A percentile compares a stretch with the other conserved stretches of the same genome.
These are phyloP conservation scores for Bufo bufo DNA, from an alignment of 2,113 vertebrate species.

Conservation along the genomic window DNA sequence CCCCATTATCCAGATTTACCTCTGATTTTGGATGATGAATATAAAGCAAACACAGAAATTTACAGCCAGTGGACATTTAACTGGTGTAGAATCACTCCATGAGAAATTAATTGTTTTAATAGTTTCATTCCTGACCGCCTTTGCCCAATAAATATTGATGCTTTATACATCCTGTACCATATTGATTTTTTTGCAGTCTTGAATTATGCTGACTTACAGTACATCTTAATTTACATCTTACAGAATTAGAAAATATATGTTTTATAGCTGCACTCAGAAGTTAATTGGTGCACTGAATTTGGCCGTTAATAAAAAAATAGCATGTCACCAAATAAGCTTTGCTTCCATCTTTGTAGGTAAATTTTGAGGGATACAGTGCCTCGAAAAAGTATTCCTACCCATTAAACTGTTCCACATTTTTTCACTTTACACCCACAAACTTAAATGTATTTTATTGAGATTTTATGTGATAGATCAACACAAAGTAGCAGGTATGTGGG, in stretches of 20 bases:
- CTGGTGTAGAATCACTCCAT: conserved; percentile 9
- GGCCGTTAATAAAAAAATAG: not conserved
- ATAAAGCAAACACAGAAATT: conserved; percentile 4
- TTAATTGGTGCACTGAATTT: not conserved
- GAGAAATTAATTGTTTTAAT: conserved; percentile 10
- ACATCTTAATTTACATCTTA: conserved; percentile 17
- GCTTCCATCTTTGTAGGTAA: not conserved
- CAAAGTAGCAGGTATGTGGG: too few relatives aligned
- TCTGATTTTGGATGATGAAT: not conserved
- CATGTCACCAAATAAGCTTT: not conserved
- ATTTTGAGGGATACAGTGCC: not conserved
- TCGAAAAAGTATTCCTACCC: too few relatives aligned
- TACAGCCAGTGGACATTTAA: not conserved
- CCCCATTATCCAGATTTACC: not conserved
- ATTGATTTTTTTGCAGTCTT: conserved; percentile 8
- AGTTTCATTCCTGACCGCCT: conserved; percentile 9
- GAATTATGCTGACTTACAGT: conserved; percentile 19
- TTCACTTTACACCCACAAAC: too few relatives aligned
- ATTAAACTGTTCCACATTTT: too few relatives aligned
- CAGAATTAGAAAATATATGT: not conserved
- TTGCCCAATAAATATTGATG: conserved; percentile 28
- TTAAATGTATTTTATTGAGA: too few relatives aligned
- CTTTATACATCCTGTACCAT: not conserved
- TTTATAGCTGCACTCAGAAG: not conserved
- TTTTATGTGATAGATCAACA: too few relatives aligned